Evolutionary conservation across 2,888 invertebrate species (phyloP), one percentile per base, ranked within the genome.

Genomic region (Hydrotaea cyrtoneurina): DNA sequence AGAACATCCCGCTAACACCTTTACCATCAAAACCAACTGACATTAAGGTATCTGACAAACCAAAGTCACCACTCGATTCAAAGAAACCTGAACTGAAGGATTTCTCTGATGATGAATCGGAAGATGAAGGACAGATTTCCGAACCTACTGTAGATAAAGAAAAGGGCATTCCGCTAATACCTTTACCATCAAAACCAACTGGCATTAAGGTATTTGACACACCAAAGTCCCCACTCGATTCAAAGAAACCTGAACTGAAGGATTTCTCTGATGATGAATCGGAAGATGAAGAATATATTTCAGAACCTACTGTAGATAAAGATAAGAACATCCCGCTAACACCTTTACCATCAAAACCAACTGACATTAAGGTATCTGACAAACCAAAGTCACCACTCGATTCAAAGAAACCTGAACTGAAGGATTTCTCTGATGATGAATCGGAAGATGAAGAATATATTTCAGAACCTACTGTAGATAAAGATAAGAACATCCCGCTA

Each of bases 31-130:
- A 62, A 11, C 62, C 62, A 2, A 62, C 62, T 8, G 62, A 62
- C 17, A 15, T 17, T 7, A n/a, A 5, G 8, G 62, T 26, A 0
- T 15, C 66, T 15, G 73, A 74, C 11, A 62, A 50, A 59, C 69
- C 76, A 11, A 76, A 66, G 15, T 31, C 39, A 8, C 39, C 39
- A 8, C 1, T 39, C 13, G 80, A 74, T 39, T 31, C 19, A 19
- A 13, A 19, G 11, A 84, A 75, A 15, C 7, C 62, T 0, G 7
- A 11, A 11, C 0, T n/a, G 0, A 39, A 5, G 26, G 43, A 36
- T 1, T 75, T 80, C 57, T 72, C 80, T 43, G 82, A 84, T n/a
- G 69, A 76, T 39, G 82, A 85, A 50, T 2, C 53, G 13, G 8
- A 53, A 53, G 53, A 53, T 19, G 39, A 64, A 4, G 39, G 10